Conservation (phyloP, 1,140 invertebrate species). For the Eueides isabella region DNA sequence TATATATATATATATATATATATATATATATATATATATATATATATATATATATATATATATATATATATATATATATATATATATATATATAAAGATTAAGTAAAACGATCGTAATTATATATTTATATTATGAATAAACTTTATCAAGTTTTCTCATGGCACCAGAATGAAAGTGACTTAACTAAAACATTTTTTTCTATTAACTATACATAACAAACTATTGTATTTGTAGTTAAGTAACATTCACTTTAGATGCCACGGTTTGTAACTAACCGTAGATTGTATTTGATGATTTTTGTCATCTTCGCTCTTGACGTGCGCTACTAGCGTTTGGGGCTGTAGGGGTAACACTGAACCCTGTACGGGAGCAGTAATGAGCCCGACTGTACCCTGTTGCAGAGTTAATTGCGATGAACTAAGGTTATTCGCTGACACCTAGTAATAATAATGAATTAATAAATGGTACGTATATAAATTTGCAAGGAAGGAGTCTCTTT, state of each 20-base stretch:
- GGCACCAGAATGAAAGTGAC: too few relatives aligned
- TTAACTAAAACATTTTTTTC: too few relatives aligned
- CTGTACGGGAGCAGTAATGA: slow-evolving; percentile 57
- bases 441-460: neutral
- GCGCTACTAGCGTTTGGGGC: slow-evolving; percentile 49
- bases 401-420: slow-evolving; percentile 46
- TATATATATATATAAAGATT: too few relatives aligned
- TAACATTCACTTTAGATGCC: too few relatives aligned
- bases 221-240: too few relatives aligned
- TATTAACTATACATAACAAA: too few relatives aligned
- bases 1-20: neutral
- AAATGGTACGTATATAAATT: neutral
- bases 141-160: too few relatives aligned
- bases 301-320: slow-evolving; percentile 62
- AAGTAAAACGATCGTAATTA: too few relatives aligned
- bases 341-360: slow-evolving; percentile 55
- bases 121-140: neutral
- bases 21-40: neutral
- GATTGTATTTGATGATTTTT: slow-evolving; percentile 46
- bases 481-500: neutral
- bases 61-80: neutral
- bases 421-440: slow-evolving; percentile 52
- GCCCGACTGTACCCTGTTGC: slow-evolving; percentile 52
- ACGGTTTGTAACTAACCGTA: slow-evolving; percentile 33
- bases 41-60: neutral